phyloP scores from a whole-genome alignment of 2,888 invertebrate species.

The Drosophila mayaguana region DNA sequence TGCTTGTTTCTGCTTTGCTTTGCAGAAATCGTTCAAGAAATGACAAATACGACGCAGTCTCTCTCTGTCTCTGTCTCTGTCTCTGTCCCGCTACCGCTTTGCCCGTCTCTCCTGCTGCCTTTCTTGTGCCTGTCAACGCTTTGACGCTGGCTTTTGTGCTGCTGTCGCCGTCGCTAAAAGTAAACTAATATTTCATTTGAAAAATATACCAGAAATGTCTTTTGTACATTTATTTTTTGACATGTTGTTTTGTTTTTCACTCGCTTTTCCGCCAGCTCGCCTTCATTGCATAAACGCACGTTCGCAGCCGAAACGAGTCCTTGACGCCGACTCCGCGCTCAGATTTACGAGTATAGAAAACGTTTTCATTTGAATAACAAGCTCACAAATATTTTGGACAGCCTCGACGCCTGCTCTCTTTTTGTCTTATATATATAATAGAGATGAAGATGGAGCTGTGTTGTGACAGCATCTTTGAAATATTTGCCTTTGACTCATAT shows the following conservation, averaged over 20 bases:
- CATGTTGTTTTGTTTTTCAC: conserved; percentile 78
- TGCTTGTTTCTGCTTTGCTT: conserved; percentile 68
- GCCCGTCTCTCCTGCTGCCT: not conserved
- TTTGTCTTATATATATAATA: conserved; percentile 24
- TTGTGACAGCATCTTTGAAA: conserved; percentile 54
- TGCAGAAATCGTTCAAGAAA: conserved; percentile 78
- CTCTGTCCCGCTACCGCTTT: not conserved
- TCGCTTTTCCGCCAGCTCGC: conserved; percentile 31
- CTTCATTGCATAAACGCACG: conserved; percentile 70
- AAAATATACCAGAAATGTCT: conserved; percentile 78
- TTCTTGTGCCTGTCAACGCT: conserved; percentile 63
- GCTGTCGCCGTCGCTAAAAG: conserved; percentile 62
- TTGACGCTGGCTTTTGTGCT: conserved; percentile 61
- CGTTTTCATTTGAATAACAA: conserved; percentile 74
- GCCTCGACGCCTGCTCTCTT: conserved; percentile 40
- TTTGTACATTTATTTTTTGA: conserved; percentile 79
- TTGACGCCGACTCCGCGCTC: conserved; percentile 58
- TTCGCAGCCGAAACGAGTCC: conserved; percentile 57
- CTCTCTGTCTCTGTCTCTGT: not conserved
- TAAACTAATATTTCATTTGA: conserved; percentile 80
- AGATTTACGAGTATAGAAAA: conserved; percentile 68
- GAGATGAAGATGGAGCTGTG: conserved; percentile 43
- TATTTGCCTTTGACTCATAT: conserved; percentile 38
- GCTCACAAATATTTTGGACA: conserved; percentile 63
- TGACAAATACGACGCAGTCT: conserved; percentile 66